These are phyloP conservation scores for Eidolon dupreanum DNA, from an alignment of 2,797 vertebrate genomes.

Conservation along the genomic window DNA sequence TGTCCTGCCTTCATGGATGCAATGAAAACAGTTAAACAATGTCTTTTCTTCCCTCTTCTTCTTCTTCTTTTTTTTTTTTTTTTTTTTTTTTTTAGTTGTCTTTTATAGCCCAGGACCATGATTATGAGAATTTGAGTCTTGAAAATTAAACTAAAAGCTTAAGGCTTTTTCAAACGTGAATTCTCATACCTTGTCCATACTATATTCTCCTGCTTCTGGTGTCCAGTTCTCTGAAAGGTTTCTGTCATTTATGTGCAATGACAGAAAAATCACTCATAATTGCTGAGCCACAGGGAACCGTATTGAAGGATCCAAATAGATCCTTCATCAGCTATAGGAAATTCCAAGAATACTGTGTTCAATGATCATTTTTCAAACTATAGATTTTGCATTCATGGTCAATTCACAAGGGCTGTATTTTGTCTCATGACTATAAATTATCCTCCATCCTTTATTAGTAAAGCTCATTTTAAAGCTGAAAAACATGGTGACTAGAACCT, in stretches of 20 bases:
- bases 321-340: background rate
- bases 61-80: background rate
- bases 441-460: background rate
- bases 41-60: background rate
- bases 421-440: background rate
- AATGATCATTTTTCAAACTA: constrained; percentile 5
- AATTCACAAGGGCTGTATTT: constrained; percentile 25
- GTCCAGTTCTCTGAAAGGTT: background rate
- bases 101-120: background rate
- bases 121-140: background rate
- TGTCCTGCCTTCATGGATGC: background rate
- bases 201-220: background rate
- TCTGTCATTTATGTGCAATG: background rate
- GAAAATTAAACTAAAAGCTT: constrained; percentile 9
- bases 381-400: background rate
- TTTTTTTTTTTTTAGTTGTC: background rate
- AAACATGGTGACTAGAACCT: background rate
- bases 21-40: background rate
- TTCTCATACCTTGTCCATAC: background rate
- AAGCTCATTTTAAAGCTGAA: constrained; percentile 15
- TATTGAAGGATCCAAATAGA: background rate
- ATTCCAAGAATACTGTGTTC: background rate
- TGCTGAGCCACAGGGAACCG: background rate
- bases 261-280: constrained; percentile 58
- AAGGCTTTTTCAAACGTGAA: background rate